Evolutionary conservation across 30 jellyfish, hydroid and myxozoan genomes (phyloP), one percentile per base, ranked within the genome.

Genomic region (Turritopsis rubra): DNA sequence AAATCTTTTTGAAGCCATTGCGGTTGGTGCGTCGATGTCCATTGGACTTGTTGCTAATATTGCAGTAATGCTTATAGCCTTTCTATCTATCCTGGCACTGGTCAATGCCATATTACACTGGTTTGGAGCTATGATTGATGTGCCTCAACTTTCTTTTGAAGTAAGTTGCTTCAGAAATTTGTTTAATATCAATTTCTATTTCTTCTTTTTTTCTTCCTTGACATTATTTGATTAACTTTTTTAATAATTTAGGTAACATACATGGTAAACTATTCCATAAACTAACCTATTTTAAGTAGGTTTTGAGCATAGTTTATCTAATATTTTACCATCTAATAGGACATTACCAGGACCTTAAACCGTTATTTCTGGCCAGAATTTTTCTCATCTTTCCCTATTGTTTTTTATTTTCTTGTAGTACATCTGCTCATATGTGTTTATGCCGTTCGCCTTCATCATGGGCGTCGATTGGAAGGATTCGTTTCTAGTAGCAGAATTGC

Each of bases 11-110:
- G 96, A 92, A 70, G 98, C 98, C 8, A 70, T 92, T n/a, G 95
- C 98, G 21, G 93, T 92, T 53, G 98, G 98, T 16, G 98, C 98
- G 26, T 83, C 96, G 0, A 85, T 85, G 96, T 85, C 98, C 0
- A 92, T 92, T 60, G 81, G 88, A 20, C 79, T 92, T 84, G 96
- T 92, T 52, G 98, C 98, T 52, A 88, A 92, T 73, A 92, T 92
- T 24, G 91, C 95, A 0, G 98, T 88, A 53, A 92, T 88, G 96
- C 25, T 92, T 82, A 84, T 92, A 75, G 98, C 98, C 0, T 92
- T 92, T 66, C 75, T 88, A 84, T 79, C 98, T 21, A 80, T 92
- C 85, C 75, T 83, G 80, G 95, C 89, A 70, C 80, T 92, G 53
- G 52, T 88, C 0, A 81, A 92, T 75, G 95, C 94, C 18, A 28